Evolutionary conservation across 2,113 vertebrate genomes (phyloP), one percentile per base, ranked within the genome.

Genomic region (Lepisosteus osseus): DNA sequence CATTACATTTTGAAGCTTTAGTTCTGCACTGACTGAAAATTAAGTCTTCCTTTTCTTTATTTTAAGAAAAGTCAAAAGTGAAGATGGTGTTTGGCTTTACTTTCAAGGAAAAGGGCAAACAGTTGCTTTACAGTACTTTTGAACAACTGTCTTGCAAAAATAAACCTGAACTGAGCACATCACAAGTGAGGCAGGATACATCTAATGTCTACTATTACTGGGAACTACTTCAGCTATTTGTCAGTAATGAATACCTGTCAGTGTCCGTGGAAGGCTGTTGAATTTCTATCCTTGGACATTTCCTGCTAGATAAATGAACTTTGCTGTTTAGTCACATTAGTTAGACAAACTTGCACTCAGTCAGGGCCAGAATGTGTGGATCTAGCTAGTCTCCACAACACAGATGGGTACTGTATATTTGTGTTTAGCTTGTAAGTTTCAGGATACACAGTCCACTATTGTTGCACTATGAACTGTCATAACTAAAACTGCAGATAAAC

Each of bases 271-370:
- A 88, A 75, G 83, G 82, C 61, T 89, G 87, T 75, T 89, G 86
- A 73, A 89, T 89, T 86, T 87, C 85, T 84, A 87, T 89, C 85
- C 85, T 87, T 78, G 86, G 86, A 74, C 83, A 87, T 86, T 85
- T 86, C 85, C 85, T 86, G 85, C 73, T 86, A 86, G 61, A 82
- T 86, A 89, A 78, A 78, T 82, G 76, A 74, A 85, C 56, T 83
- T 73, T 51, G 29, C 86, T 88, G 85, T 83, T 87, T 85, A 82
- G 82, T 85, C 82, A 88, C 81, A 88, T 59, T 14, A 4, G 12
- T 59, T 4, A 59, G 14, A 59, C 12, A 14, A 59, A 13, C 57
- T 59, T 11, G n/a, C 29, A 29, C 29, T 29, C 29, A 29, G 29
- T 29, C 29, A 29, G 13, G 14, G 57, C 14, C 12, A 59, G 57